Base-by-base conservation (phyloP, 2,797 vertebrate genomes). In the Sebastes vulpes region DNA sequence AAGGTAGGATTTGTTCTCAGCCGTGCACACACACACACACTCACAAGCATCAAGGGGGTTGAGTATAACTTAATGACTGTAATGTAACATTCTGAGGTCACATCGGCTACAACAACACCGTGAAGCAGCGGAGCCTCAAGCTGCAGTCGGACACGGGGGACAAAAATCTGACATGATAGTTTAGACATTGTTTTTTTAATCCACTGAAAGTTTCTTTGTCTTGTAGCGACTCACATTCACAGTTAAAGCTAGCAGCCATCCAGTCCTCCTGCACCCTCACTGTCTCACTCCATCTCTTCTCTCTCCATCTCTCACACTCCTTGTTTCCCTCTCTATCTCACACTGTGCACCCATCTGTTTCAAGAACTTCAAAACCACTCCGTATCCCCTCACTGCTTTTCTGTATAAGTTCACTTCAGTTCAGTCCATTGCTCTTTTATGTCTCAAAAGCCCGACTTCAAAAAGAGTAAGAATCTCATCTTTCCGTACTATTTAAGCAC, bases 271-370 rank as follows among this genome's bases (percentile, higher is more conserved):
- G 23, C 71, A 28, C 52, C 52, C 63, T 67, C 57, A 0, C 69
- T 71, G 58, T 69, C 59, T 83, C 64, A 2, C 83, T 81, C 83
- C 73, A 71, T 82, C 75, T 56, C 77, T 89, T 69, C 59, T 83
- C 64, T 2, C 76, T 81, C 83, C 72, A 71, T 82, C 75, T 53
- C 77, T 89, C 38, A 31, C 81, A 9, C 81, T 73, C 48, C 79
- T 72, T 38, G 60, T 78, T 77, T 32, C 61, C 75, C 91, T 72
- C 91, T 72, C 85, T 50, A 3, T 65, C 78, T 85, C 94, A 93
- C 90, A 92, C 94, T 95, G 93, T 87, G 92, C 88, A 60, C 74
- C 92, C 93, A 94, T 94, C 94, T 94, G 92, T 77, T 90, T 88
- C 85, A 29, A 79, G 48, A 89, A 89, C 83, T 93, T 88, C 86